Percentiles rank a stretch among this genome's conserved stretches.
phyloP scores from a whole-genome alignment of 2,113 vertebrate species.

The Anseranas semipalmata region DNA sequence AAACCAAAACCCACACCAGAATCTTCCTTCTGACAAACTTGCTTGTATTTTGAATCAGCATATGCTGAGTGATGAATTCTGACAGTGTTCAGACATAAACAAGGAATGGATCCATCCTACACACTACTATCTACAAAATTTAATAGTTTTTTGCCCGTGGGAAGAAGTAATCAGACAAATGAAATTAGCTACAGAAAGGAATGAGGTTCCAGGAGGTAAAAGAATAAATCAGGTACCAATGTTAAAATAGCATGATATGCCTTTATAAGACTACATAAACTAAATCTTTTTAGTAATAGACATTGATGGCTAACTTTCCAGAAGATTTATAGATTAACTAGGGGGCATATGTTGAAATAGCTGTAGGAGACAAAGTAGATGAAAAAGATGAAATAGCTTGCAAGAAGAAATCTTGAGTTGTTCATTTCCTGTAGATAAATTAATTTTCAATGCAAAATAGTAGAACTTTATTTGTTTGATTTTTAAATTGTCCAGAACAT shows the following conservation, averaged over 20 bases:
- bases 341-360: not conserved
- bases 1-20: not conserved
- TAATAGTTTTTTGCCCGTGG: not conserved
- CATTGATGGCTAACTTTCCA: not conserved
- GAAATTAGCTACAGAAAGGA: not conserved
- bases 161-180: not conserved
- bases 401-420: not conserved
- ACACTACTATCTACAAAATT: not conserved
- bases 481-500: not conserved
- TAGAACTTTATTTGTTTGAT: not conserved
- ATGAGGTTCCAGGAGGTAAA: not conserved
- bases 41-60: not conserved
- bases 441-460: not conserved
- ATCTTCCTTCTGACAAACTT: not conserved
- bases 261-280: not conserved
- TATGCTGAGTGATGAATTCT: not conserved
- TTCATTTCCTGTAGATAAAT: not conserved
- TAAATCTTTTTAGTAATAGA: not conserved
- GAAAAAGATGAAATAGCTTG: not conserved
- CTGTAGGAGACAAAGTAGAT: not conserved
- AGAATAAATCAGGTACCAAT: not conserved
- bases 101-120: not conserved
- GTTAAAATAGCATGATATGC: not conserved
- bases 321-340: not conserved
- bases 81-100: not conserved